Evolutionary conservation across 2,888 invertebrate genomes (phyloP), one percentile per base, ranked within the genome.

Genomic region (Prosapia bicincta): DNA sequence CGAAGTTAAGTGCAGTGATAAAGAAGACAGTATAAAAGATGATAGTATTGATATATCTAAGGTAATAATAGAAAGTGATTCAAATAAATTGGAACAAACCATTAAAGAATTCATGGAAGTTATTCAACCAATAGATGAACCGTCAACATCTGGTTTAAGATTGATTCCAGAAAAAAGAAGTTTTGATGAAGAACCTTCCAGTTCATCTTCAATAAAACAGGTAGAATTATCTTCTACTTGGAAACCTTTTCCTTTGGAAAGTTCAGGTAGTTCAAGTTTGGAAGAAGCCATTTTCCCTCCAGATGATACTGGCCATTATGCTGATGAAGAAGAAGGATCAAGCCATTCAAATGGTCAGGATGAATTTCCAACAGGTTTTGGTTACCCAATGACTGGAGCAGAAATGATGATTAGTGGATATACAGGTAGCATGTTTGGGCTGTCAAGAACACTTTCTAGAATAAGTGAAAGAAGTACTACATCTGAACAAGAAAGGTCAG

Each of bases 401-500:
- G 89, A 89, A 24, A 87, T 89, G 25, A 87, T 88, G 0, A 84
- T 86, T 2, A 88, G 90, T 80, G 91, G 91, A 9, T 93, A 92
- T 82, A 92, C 91, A 7, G 80, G 80, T 30, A 89, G 91, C 77
- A 91, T 91, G 67, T 94, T 93, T 85, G 90, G 91, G 0, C 83
- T 92, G 25, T 91, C 91, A 0, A 88, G 95, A 66, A 95, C 95
- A 0, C 86, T 95, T 28, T 95, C 95, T 0, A 88, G 95, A 78
- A 96, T 96, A 83, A 95, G 95, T 0, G 96, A 96, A 85, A 88
- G 95, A 66, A 95, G 95, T 80, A 95, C 95, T 10, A 94, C 94
- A 13, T 95, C 95, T 0, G 95, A 95, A 83, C 95, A 95, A 84
- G 87, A 87, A 77, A 93, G 93, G 1, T 94, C 94, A 82, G 91